Evolutionary conservation across 1,140 invertebrate genomes (phyloP).

Genomic region (Helicoverpa zea): DNA sequence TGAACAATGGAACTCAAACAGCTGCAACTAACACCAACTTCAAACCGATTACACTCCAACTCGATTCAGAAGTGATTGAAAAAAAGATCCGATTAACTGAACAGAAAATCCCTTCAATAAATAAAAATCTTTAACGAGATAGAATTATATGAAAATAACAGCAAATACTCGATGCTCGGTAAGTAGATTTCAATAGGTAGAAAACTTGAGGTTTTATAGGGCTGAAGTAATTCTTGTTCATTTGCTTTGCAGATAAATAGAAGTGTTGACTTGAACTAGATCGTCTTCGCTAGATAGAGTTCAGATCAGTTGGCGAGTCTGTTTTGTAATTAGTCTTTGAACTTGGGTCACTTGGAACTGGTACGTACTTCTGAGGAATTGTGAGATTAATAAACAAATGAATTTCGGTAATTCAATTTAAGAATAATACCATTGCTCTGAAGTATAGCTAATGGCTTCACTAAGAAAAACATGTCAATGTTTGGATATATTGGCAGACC

Average conservation of each 20-base stretch:
- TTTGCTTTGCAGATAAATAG: slow-evolving; percentile 1
- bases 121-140: slow-evolving; percentile 2
- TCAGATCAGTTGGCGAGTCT: neutral
- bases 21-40: neutral
- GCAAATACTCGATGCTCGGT: slow-evolving; percentile 7
- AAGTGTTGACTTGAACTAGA: neutral
- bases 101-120: slow-evolving; percentile 19
- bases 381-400: no score
- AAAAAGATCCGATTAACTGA: slow-evolving; percentile 14
- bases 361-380: no score
- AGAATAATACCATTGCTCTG: no score
- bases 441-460: no score
- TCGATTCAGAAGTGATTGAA: neutral
- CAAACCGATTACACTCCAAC: neutral
- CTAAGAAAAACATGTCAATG: no score
- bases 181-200: neutral
- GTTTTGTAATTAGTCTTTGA: slow-evolving; percentile 10
- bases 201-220: neutral
- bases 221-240: neutral
- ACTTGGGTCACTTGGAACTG: neutral
- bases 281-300: neutral
- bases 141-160: neutral
- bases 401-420: no score
- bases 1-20: neutral
- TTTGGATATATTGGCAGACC: no score